Conservation (phyloP, 2,113 vertebrate species). For the Cisticola juncidis region DNA sequence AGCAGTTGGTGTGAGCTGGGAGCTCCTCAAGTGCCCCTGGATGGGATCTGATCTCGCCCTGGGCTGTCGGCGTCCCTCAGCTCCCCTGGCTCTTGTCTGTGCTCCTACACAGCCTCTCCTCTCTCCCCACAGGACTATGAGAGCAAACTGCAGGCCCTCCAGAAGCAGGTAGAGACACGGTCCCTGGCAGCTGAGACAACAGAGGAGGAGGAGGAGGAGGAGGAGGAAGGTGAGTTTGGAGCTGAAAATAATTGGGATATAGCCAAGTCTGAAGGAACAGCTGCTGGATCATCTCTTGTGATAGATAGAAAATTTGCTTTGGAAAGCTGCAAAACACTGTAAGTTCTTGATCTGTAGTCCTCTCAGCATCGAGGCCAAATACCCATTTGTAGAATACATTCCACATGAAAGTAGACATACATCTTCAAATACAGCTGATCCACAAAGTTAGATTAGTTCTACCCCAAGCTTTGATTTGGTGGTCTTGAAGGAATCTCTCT, state of each 20-base stretch:
- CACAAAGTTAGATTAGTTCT: background rate
- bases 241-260: background rate
- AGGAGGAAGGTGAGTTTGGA: conserved; percentile 82
- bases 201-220: conserved; percentile 89
- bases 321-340: background rate
- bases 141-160: conserved; percentile 95
- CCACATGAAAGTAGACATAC: background rate
- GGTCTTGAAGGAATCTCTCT: background rate
- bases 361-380: background rate
- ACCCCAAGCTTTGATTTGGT: background rate
- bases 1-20: background rate
- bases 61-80: background rate
- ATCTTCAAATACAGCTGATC: background rate
- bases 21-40: background rate
- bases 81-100: conserved; percentile 25
- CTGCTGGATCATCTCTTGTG: background rate
- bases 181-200: conserved; percentile 91
- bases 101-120: conserved; percentile 73
- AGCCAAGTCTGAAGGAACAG: background rate
- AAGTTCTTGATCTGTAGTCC: background rate
- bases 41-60: background rate
- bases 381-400: background rate
- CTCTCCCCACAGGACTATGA: conserved; percentile 90
- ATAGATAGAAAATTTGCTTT: background rate
- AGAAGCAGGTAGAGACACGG: conserved; percentile 96